phyloP scores from a whole-genome alignment of 2,113 vertebrate genomes.

The Myanophis thanlyinensis region DNA sequence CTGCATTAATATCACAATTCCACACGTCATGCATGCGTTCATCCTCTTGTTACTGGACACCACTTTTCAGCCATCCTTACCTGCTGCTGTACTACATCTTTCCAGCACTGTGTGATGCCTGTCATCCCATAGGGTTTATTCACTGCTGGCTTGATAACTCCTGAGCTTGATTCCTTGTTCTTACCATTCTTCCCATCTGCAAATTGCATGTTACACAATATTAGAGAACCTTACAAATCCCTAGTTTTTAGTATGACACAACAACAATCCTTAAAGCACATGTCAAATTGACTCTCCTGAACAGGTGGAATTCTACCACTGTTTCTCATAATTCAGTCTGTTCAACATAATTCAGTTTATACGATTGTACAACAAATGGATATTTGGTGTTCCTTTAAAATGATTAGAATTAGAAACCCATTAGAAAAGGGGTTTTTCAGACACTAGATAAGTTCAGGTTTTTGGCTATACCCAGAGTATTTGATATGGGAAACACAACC shows the following conservation, averaged over 20 bases:
- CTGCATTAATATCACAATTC: no score
- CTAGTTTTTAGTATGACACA: neutral
- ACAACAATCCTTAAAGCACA: neutral
- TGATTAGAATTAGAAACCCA: no score
- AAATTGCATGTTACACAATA: neutral
- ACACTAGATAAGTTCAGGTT: neutral
- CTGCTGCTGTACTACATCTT: neutral
- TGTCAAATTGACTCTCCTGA: neutral
- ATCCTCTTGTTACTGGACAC: neutral
- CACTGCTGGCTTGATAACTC: constrained; percentile 50
- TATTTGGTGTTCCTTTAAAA: neutral
- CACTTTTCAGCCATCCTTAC: neutral
- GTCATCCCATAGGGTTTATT: constrained; percentile 52
- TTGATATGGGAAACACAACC: neutral
- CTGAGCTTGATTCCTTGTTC: constrained; percentile 68
- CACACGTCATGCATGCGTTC: neutral
- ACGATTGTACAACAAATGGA: neutral
- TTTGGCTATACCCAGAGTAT: neutral
- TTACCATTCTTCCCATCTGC: constrained; percentile 80
- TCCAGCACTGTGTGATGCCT: rapidly evolving
- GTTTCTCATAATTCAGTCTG: neutral
- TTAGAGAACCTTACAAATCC: no score
- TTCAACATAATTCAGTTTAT: neutral
- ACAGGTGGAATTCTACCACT: neutral
- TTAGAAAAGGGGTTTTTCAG: neutral